Evolutionary conservation across 2,113 vertebrate genomes (phyloP).

Genomic region (Pangasianodon hypophthalmus): DNA sequence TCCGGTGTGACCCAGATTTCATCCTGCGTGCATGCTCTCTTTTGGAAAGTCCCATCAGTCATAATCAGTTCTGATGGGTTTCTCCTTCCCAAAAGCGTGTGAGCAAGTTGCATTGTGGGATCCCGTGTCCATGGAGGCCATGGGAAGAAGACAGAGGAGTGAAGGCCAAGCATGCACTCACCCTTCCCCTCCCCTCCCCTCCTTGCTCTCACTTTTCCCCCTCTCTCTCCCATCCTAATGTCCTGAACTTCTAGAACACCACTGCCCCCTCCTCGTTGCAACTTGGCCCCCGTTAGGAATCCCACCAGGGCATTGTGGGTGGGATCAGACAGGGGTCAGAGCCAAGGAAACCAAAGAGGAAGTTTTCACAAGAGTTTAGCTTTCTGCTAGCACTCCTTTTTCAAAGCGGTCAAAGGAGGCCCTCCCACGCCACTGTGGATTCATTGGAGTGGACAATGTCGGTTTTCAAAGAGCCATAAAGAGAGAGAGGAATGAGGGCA

Average conservation of each 20-base stretch:
- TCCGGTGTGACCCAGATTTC: constrained; percentile 67
- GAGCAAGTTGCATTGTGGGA: constrained; percentile 59
- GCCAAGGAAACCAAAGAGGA: constrained; percentile 75
- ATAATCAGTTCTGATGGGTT: constrained; percentile 75
- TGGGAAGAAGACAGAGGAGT: constrained; percentile 65
- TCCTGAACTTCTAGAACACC: constrained; percentile 58
- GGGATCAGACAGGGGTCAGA: constrained; percentile 69
- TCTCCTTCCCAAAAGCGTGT: constrained; percentile 62
- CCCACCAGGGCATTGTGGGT: constrained; percentile 72
- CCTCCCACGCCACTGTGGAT: constrained; percentile 38
- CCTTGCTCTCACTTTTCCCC: constrained; percentile 15
- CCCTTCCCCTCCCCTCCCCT: constrained; percentile 41
- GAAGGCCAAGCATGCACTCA: constrained; percentile 41
- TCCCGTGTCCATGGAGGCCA: constrained; percentile 59
- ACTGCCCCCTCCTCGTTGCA: constrained; percentile 65
- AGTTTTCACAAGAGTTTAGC: constrained; percentile 70
- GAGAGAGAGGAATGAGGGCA: neutral
- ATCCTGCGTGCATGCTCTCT: constrained; percentile 62
- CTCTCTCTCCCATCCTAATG: constrained; percentile 42
- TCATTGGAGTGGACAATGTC: constrained; percentile 55
- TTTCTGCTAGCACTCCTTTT: constrained; percentile 51
- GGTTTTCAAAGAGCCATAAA: constrained; percentile 51
- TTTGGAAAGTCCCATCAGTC: constrained; percentile 64
- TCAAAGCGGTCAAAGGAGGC: constrained; percentile 43
- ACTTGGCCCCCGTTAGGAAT: constrained; percentile 63